Conservation (phyloP, 2,888 invertebrate genomes). For the Merodon equestris region DNA sequence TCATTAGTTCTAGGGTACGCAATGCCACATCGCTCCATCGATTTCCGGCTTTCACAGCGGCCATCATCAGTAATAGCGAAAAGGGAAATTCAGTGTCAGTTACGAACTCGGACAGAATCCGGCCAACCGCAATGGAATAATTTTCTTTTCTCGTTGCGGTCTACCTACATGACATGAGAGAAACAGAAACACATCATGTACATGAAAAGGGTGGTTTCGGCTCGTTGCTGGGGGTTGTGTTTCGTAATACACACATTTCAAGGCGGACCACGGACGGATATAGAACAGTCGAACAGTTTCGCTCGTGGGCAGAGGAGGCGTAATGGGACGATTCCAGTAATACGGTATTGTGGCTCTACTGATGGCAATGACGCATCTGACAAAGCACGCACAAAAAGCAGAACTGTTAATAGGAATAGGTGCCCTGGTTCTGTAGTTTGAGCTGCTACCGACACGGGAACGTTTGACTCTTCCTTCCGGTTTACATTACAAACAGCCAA, state of each 20-base stretch:
- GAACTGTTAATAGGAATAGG: neutral
- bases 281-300: neutral
- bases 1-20: too few relatives aligned
- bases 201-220: constrained; percentile 27
- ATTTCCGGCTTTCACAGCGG: constrained; percentile 34
- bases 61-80: constrained; percentile 5
- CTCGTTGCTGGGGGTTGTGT: constrained; percentile 6
- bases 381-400: constrained; percentile 4
- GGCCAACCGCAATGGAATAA: constrained; percentile 50
- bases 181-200: constrained; percentile 22
- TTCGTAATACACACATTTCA: constrained; percentile 19
- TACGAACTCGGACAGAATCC: constrained; percentile 51
- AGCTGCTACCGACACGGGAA: neutral
- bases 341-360: constrained; percentile 2
- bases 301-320: too few relatives aligned
- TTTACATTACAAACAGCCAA: constrained; percentile 7
- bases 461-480: neutral
- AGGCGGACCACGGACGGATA: neutral
- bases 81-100: constrained; percentile 49
- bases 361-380: constrained; percentile 30
- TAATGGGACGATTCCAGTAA: too few relatives aligned
- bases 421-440: constrained; percentile 3
- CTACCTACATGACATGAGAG: constrained; percentile 10
- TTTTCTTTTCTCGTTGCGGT: constrained; percentile 34
- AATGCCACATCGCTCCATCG: constrained; percentile 19